These are phyloP conservation scores for Drosophila kokeensis DNA, from an alignment of 2,888 invertebrate genomes.

Conservation along the genomic window DNA sequence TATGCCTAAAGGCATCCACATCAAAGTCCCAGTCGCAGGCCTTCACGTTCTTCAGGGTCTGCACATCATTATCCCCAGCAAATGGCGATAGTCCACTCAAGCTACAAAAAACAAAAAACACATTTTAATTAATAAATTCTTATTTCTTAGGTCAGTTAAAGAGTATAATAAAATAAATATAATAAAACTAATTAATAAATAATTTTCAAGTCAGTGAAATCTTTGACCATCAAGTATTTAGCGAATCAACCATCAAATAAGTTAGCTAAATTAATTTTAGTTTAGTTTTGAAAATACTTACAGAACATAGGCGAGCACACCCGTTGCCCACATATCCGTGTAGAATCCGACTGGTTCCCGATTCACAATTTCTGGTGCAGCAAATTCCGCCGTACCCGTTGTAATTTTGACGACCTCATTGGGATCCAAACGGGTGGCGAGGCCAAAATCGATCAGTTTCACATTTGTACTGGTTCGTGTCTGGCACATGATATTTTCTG, in stretches of 20 bases:
- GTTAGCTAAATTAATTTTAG: not conserved
- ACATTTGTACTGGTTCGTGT: conserved; percentile 97
- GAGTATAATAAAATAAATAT: not conserved
- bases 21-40: conserved; percentile 99
- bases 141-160: not conserved
- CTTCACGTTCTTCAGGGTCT: conserved; percentile 98
- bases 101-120: conserved; percentile 85
- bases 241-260: too few species aligned
- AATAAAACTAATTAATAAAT: not conserved
- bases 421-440: conserved; percentile 98
- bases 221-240: too few species aligned
- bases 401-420: conserved; percentile 99
- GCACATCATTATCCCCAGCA: conserved; percentile 99
- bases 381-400: conserved; percentile 99
- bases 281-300: conserved; percentile 86
- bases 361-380: conserved; percentile 99
- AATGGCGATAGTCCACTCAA: conserved; percentile 99
- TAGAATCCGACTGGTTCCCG: conserved; percentile 99
- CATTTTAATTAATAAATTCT: not conserved
- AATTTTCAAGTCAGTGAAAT: not conserved
- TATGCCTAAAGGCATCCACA: conserved; percentile 95
- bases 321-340: conserved; percentile 99
- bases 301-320: conserved; percentile 99
- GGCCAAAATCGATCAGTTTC: conserved; percentile 99
- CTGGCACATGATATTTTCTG: conserved; percentile 99